Evolutionary conservation across 1,140 invertebrate genomes (phyloP), one percentile per base, ranked within the genome.

Genomic region (Ips nitidus): DNA sequence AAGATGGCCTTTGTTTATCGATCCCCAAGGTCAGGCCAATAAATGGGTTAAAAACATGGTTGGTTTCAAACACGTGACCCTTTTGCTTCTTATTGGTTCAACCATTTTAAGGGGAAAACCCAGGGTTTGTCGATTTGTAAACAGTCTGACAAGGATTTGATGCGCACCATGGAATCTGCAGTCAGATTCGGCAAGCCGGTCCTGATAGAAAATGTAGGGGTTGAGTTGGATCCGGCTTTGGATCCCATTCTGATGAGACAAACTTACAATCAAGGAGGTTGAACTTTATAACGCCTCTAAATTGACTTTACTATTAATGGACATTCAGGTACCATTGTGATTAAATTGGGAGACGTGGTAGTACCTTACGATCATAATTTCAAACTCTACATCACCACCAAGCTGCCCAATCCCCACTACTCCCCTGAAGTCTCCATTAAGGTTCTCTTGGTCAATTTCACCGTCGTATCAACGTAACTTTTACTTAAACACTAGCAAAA

Each of bases 21-120:
- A 91, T 79, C 90, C 90, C 0, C 89, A 88, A 67, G 81, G 83
- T 3, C 89, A 91, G 76, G 90, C 89, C 1, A 88, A 89, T 66
- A 89, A 89, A 73, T 91, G 90, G 90, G 86, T 91, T 71, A 86
- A 86, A 71, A 89, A 87, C 74, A 87, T 88, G 85, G 88, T 89
- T 77, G 6, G 3, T 41, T 38, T n/a, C 57, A 40, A 42, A 57
- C 7, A 22, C 6, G n/a, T 69, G 50, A 52, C n/a, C 52, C 40
- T 66, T 60, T 3, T 52, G 36, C 53, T 36, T 56, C 41, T 52
- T 68, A 22, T 22, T 22, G 22, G 22, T 22, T 22, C 22, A 22
- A 22, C 22, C 22, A 22, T 65, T 74, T 80, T 38, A 66, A 88
- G 86, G 84, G 82, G 5, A 89, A 88, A 81, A 75, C 81, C 1